Percentiles rank a stretch among this genome's conserved stretches.
Evolutionary conservation across 2,113 vertebrate genomes (phyloP).

Genomic region (Camelus dromedarius): DNA sequence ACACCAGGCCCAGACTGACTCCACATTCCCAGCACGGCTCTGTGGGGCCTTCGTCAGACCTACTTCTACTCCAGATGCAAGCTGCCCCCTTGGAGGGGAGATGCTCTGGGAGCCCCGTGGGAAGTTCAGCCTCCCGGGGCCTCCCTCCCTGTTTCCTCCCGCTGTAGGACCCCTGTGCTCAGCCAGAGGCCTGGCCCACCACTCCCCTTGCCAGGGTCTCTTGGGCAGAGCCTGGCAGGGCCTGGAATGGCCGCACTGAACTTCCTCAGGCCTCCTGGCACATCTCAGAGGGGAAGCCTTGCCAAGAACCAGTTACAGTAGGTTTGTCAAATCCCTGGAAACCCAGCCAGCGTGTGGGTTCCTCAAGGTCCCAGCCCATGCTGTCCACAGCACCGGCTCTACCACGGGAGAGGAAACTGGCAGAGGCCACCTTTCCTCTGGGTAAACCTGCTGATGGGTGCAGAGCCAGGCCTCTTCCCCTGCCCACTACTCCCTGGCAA

Average conservation of each 20-base stretch:
- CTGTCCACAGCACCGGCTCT: background rate
- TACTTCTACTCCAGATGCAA: too few relatives aligned
- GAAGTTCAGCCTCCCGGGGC: background rate
- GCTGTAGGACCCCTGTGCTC: background rate
- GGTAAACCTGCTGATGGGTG: background rate
- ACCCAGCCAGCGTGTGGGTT: conserved; percentile 32
- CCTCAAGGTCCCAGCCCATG: conserved; percentile 64
- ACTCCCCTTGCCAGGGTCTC: background rate
- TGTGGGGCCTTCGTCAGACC: too few relatives aligned
- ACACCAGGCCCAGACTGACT: background rate
- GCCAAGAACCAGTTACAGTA: conserved; percentile 68
- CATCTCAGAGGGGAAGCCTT: background rate
- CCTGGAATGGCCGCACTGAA: background rate
- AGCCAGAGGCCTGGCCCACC: background rate
- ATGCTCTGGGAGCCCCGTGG: accelerated
- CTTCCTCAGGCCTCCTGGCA: conserved; percentile 63
- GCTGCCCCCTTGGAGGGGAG: background rate
- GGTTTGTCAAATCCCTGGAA: conserved; percentile 61
- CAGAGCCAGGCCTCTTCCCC: background rate
- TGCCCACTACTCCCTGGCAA: background rate
- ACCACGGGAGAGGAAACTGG: background rate
- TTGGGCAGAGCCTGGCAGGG: background rate
- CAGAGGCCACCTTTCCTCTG: background rate
- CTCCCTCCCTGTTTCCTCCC: background rate
- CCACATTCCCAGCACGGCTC: background rate